Evolutionary conservation across 64 coral and sea anemone species (phyloP), one percentile per base, ranked within the genome.

Genomic region (Montipora foliosa): DNA sequence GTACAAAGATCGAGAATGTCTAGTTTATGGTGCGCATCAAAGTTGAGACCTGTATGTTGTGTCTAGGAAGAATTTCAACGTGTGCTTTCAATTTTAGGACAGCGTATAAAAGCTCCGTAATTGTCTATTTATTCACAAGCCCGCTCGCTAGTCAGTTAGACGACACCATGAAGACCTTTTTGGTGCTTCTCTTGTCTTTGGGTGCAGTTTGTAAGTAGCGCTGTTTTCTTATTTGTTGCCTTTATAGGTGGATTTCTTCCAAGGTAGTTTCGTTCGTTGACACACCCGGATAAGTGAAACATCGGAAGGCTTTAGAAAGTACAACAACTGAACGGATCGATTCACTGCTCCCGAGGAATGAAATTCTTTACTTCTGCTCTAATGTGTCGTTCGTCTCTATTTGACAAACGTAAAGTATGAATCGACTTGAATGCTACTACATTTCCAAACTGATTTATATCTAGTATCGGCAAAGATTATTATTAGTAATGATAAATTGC

Each of bases 91-190:
- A 24, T 15, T 44, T 53, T 21, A 14, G 0, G 6, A 10, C 22
- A 91, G 16, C 9, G 7, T 91, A 91, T 91, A 91, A 75, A 91
- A 74, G 48, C 11, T 14, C 66, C 8, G 1, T 3, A 24, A 69
- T 8, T 21, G 11, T 55, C 7, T 5, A 10, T 46, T n/a, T 16
- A 13, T 9, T 20, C 74, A 67, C 21, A 46, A 15, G 17, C 17
- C 67, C 16, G 24, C 1, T 67, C 48, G 57, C 25, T 6, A 66
- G 44, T 13, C 37, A 37, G 37, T 29, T 0, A 48, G 4, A 4
- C 16, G n/a, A 11, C 79, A 91, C 72, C 20, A 91, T 82, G 89
- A 91, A 72, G 73, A 22, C 68, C 44, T 82, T 91, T 49, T 44
- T 19, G 49, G 79, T 91, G 22, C 74, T 91, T 58, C 71, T 91